Evolutionary conservation across 2,113 vertebrate species (phyloP).

Genomic region (Dicrurus megarhynchus): DNA sequence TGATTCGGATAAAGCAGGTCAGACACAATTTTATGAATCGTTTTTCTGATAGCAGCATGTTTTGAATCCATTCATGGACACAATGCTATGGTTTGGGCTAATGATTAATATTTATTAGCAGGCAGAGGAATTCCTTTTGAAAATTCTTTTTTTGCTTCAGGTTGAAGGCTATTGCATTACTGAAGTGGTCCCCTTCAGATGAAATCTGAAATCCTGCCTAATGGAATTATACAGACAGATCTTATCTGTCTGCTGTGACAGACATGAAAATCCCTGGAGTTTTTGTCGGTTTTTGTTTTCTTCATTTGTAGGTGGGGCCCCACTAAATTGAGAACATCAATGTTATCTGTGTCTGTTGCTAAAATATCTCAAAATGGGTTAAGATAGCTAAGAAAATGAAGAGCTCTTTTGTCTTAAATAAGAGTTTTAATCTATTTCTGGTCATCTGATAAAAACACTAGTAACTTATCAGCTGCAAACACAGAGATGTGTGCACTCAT

Average conservation of each 20-base stretch:
- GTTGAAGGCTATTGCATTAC: not conserved
- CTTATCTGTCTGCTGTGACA: not conserved
- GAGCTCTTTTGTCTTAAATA: not conserved
- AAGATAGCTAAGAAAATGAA: not conserved
- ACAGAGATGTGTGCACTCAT: not conserved
- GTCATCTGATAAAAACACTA: not conserved
- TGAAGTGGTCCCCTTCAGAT: not conserved
- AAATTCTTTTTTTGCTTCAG: not conserved
- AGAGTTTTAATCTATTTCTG: not conserved
- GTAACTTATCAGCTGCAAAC: not conserved
- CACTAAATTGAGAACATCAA: not conserved
- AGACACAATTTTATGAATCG: constrained; percentile 40
- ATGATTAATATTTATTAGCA: not conserved
- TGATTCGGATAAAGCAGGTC: constrained; percentile 53
- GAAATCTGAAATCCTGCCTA: constrained; percentile 24
- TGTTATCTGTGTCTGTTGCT: not conserved
- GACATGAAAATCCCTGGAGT: not conserved
- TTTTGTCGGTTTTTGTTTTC: not conserved
- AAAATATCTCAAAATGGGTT: not conserved
- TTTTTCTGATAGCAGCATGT: not conserved
- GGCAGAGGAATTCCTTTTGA: not conserved
- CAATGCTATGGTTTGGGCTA: not conserved
- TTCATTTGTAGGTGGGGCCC: not conserved
- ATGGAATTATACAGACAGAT: not conserved
- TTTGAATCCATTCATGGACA: not conserved